Percentiles rank a stretch among this genome's conserved stretches.
Conservation (phyloP, 2,888 invertebrate species). For the Microctonus aethiopoides region DNA sequence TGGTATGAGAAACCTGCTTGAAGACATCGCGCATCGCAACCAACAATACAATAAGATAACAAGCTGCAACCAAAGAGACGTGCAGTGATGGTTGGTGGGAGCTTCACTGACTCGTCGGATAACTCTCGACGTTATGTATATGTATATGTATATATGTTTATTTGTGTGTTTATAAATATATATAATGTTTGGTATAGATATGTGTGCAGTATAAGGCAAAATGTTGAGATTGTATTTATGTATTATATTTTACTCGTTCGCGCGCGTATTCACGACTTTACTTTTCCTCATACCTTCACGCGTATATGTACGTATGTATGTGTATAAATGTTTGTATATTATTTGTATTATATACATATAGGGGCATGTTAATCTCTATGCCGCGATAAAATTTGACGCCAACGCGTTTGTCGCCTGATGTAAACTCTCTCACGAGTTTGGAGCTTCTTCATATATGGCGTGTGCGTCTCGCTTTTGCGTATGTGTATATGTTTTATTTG, state of each 20-base stretch:
- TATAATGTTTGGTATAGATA: neutral
- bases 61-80: slow-evolving; percentile 41
- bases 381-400: slow-evolving; percentile 34
- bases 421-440: neutral
- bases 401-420: neutral
- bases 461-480: neutral
- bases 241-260: neutral
- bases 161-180: neutral
- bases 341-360: too few relatives aligned
- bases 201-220: neutral
- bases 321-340: too few relatives aligned
- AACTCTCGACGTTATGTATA: slow-evolving; percentile 38
- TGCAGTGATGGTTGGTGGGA: slow-evolving; percentile 17
- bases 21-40: slow-evolving; percentile 51
- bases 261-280: slow-evolving; percentile 19
- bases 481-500: neutral
- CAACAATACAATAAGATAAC: slow-evolving; percentile 62
- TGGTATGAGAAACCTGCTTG: slow-evolving; percentile 47
- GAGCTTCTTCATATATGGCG: neutral
- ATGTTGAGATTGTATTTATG: neutral
- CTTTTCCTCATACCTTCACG: slow-evolving; percentile 12
- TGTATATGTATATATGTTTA: neutral
- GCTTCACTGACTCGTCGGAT: slow-evolving; percentile 51
- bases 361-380: slow-evolving; percentile 25
- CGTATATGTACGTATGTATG: too few relatives aligned